These are phyloP conservation scores for Zapornia atra DNA, from an alignment of 2,113 vertebrate genomes.

Conservation along the genomic window DNA sequence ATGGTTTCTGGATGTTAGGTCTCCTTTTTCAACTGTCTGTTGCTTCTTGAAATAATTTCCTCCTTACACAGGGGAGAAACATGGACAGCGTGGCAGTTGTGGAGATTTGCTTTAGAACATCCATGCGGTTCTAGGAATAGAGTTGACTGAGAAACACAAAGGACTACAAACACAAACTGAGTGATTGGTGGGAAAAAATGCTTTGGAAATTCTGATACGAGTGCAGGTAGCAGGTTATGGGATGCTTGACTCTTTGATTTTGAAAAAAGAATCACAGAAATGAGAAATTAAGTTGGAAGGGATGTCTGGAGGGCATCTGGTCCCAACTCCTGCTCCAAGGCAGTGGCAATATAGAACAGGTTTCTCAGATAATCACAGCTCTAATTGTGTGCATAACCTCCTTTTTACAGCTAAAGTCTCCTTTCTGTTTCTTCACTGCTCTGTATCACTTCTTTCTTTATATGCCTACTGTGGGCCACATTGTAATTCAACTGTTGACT, in stretches of 20 bases:
- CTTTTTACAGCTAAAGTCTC: background rate
- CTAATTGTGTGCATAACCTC: background rate
- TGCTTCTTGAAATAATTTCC: background rate
- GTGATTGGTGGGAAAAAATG: background rate
- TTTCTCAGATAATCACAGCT: background rate
- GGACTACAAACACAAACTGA: background rate
- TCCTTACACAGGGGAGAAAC: background rate
- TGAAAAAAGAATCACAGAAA: background rate
- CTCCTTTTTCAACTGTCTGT: background rate
- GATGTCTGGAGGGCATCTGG: background rate
- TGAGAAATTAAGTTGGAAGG: background rate
- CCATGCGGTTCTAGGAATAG: background rate
- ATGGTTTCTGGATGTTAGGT: background rate
- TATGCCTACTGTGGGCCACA: background rate
- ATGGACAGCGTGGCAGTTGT: background rate
- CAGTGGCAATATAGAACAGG: background rate
- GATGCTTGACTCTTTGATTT: background rate
- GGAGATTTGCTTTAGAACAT: background rate
- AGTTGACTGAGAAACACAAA: background rate
- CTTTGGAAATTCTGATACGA: background rate
- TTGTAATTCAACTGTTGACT: background rate
- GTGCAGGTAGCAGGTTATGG: background rate
- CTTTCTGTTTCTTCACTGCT: background rate
- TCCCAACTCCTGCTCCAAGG: background rate
- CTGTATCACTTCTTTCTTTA: background rate